These are phyloP conservation scores for Brachypterus glaber DNA, from an alignment of 2,888 invertebrate genomes.

Conservation along the genomic window DNA sequence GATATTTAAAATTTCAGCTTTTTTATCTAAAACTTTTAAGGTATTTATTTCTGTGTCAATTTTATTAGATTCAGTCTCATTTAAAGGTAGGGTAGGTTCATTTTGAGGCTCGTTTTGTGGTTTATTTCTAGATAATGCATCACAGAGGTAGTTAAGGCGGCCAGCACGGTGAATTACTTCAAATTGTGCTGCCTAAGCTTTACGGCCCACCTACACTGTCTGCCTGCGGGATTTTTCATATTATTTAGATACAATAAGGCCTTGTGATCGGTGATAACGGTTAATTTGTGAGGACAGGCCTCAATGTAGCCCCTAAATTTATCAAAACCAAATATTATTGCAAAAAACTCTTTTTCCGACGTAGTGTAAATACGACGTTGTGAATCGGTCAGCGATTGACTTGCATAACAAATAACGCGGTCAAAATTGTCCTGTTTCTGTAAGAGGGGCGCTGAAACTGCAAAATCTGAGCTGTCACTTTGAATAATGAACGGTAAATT, in stretches of 20 bases:
- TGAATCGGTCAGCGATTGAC: conserved; percentile 13
- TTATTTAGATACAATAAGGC: conserved; percentile 6
- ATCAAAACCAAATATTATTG: conserved; percentile 14
- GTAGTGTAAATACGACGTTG: conserved; percentile 15
- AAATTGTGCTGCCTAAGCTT: conserved; percentile 12
- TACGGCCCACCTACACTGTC: conserved; percentile 9
- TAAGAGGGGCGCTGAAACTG: conserved; percentile 24
- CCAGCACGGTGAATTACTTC: too few relatives aligned
- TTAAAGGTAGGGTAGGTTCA: too few relatives aligned
- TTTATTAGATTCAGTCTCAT: too few relatives aligned
- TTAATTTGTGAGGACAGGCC: conserved; percentile 15
- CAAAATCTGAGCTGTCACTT: conserved; percentile 25
- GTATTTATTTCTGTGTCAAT: too few relatives aligned
- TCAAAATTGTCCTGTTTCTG: conserved; percentile 16
- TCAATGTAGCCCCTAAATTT: too few relatives aligned
- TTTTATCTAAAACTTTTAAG: too few relatives aligned
- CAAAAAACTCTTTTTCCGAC: conserved; percentile 24
- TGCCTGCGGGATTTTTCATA: conserved; percentile 16
- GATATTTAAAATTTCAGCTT: too few relatives aligned
- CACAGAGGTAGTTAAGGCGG: too few relatives aligned
- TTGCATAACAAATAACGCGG: conserved; percentile 12
- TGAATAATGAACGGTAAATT: conserved; percentile 17
- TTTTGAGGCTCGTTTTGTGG: too few relatives aligned
- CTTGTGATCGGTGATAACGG: conserved; percentile 23
- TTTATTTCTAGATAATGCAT: too few relatives aligned